Evolutionary conservation across 2,888 invertebrate species (phyloP).

Genomic region (Tetrapedia diversipes): DNA sequence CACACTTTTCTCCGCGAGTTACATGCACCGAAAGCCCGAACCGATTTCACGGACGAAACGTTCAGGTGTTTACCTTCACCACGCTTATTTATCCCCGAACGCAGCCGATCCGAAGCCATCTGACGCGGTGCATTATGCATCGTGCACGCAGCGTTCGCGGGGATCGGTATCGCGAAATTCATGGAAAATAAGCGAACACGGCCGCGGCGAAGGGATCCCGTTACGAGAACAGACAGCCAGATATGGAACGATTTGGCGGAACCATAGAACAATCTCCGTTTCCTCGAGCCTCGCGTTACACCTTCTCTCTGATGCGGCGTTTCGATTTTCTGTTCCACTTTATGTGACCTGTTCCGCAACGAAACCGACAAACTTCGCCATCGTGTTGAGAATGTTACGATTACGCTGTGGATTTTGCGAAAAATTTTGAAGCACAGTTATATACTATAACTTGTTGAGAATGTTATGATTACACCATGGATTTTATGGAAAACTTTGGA

Average conservation of each 20-base stretch:
- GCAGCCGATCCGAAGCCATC: conserved; percentile 8
- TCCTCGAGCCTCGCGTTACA: conserved; percentile 16
- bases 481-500: too few relatives aligned
- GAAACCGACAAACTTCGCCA: too few relatives aligned
- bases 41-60: neutral
- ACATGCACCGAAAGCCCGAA: neutral
- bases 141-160: conserved; percentile 21
- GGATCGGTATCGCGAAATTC: conserved; percentile 56
- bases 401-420: too few relatives aligned
- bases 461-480: too few relatives aligned
- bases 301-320: conserved; percentile 27
- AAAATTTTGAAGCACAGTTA: too few relatives aligned
- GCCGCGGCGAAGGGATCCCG: conserved; percentile 33
- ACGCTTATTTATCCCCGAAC: neutral
- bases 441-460: too few relatives aligned
- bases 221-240: conserved; percentile 42
- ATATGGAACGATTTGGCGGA: conserved; percentile 56
- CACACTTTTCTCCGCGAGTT: neutral
- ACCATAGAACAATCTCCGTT: conserved; percentile 23
- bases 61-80: neutral
- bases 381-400: too few relatives aligned
- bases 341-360: too few relatives aligned
- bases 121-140: conserved; percentile 12
- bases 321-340: conserved; percentile 28
- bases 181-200: conserved; percentile 48